These are phyloP conservation scores for Oscheius sp. DNA, from an alignment of 2,888 invertebrate species.

Conservation along the genomic window DNA sequence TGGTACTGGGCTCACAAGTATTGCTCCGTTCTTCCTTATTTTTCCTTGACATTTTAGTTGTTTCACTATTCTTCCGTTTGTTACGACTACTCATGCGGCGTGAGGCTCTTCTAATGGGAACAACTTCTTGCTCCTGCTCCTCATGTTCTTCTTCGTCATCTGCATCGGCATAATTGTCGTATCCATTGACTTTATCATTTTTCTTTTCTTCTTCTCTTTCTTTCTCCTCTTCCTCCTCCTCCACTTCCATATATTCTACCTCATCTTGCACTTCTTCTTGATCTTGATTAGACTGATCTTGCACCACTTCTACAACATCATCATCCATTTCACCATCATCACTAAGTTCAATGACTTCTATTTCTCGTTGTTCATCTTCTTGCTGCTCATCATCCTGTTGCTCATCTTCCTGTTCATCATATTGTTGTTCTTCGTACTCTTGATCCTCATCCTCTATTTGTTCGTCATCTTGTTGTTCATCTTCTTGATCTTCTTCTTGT, in stretches of 20 bases:
- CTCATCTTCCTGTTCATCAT: too few species aligned
- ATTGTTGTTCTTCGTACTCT: too few species aligned
- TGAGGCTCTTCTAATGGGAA: too few species aligned
- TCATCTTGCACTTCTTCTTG: not conserved
- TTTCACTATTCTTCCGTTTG: too few species aligned
- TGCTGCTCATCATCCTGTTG: too few species aligned
- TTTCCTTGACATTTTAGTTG: too few species aligned
- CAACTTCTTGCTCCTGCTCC: not conserved
- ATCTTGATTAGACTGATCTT: not conserved
- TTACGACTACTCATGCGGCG: too few species aligned
- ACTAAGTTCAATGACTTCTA: not conserved
- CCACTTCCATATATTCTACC: not conserved
- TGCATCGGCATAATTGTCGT: not conserved
- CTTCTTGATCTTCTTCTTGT: too few species aligned
- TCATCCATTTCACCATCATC: not conserved
- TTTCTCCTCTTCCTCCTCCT: slow-evolving; percentile 1
- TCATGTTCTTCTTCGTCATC: not conserved
- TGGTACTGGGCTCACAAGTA: too few species aligned
- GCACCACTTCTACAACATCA: slow-evolving; percentile 23
- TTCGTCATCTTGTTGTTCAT: too few species aligned
- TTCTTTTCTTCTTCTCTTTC: slow-evolving; percentile 27
- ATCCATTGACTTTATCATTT: slow-evolving; percentile 24
- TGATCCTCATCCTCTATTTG: too few species aligned
- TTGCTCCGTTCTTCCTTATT: too few species aligned
- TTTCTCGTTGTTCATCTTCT: not conserved